Base-by-base conservation (phyloP, 1,140 invertebrate genomes). In the Caenorhabditis latens region DNA sequence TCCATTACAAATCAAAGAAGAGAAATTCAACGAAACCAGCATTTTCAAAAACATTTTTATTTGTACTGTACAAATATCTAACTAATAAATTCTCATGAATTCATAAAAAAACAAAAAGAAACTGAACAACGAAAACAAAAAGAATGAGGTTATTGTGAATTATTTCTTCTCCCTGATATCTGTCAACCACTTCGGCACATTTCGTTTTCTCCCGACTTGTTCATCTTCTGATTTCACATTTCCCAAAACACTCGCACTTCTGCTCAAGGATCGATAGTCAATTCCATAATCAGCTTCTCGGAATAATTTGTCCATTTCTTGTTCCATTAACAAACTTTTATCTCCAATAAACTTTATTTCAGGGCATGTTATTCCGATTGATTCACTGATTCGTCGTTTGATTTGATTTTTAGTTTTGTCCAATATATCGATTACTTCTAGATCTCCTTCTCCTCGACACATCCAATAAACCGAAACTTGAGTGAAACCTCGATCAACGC, bases 391-490 rank as follows among this genome's bases (percentile, higher is more conserved):
- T 79, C 46, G 40, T 16, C 71, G 43, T 79, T n/a, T 79, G 4
- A 79, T 79, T 53, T 79, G 71, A 50, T 79, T 46, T 50, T 50
- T 79, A 19, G 71, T 21, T n/a, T 50, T 9, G 50, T 79, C 71
- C 14, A 79, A n/a, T 24, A 79, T 24, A 8, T 79, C 71, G 4
- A 32, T 14, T 4, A 50, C 42, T 79, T 79, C 46, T 1, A 11
- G 13, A 79, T 79, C 71, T 50, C 46, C 71, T 21, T 79, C 71
- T 7, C 71, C 71, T 79, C 46, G n/a, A 50, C 71, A 79, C 46
- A 79, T 50, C 71, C 71, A 79, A 50, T 50, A 50, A 7, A 79
- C 71, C 1, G 71, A 79, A 14, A 79, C 71, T 79, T 79, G 71
- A 43, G 71, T 79, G 46, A 79, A 79, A 8, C 32, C 71, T 46